Percentiles rank a stretch among this genome's conserved stretches.
Evolutionary conservation across 2,797 vertebrate species (phyloP).

Genomic region (Premnoplex brunnescens): DNA sequence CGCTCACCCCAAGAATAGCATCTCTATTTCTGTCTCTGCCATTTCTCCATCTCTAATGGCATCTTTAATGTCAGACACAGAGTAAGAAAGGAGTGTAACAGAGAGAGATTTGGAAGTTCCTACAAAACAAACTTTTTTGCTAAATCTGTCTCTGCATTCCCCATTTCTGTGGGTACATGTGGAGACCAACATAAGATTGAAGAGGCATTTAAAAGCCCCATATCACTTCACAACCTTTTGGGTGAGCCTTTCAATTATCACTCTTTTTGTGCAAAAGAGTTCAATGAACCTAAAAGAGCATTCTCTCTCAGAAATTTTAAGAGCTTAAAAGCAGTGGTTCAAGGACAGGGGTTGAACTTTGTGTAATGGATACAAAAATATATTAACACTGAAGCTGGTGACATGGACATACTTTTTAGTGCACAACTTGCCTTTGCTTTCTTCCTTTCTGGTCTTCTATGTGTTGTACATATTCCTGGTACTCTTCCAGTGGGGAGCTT

Average conservation of each 20-base stretch:
- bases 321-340: accelerated
- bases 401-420: background rate
- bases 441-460: background rate
- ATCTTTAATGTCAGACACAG: background rate
- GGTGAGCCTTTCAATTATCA: background rate
- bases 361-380: background rate
- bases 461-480: accelerated
- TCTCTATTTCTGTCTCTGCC: background rate
- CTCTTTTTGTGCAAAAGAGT: background rate
- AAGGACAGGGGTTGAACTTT: background rate
- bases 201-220: background rate
- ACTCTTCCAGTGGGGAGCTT: background rate
- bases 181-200: background rate
- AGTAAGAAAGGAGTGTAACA: background rate
- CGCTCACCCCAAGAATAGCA: background rate
- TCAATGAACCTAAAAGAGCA: background rate
- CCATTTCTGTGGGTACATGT: background rate
- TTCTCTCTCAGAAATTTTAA: background rate
- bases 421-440: background rate
- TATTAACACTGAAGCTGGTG: background rate
- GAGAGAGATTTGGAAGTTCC: background rate
- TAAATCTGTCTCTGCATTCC: background rate
- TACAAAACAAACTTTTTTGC: background rate
- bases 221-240: background rate
- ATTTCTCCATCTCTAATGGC: background rate